These are phyloP conservation scores for Drosophila greeni DNA, from an alignment of 2,888 invertebrate genomes.

Conservation along the genomic window DNA sequence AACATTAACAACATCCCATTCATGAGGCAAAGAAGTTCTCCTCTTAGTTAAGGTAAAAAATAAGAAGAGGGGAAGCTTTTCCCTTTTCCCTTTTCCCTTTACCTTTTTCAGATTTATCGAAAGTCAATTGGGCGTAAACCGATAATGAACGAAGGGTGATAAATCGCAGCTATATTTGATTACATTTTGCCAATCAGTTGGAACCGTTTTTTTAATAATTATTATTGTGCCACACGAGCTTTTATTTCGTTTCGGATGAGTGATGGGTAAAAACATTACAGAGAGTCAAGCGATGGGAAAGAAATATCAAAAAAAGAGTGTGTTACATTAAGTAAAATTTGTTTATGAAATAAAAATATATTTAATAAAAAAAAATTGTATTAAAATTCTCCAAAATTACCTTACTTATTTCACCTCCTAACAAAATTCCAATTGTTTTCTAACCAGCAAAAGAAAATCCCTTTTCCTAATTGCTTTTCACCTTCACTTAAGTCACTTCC, in stretches of 20 bases:
- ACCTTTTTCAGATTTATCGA: conserved; percentile 14
- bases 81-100: not conserved
- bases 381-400: not conserved
- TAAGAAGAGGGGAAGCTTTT: not conserved
- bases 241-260: not conserved
- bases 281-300: not conserved
- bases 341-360: no score
- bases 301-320: not conserved
- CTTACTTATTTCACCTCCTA: not conserved
- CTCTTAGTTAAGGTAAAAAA: not conserved
- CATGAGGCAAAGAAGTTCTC: not conserved
- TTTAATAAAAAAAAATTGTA: no score
- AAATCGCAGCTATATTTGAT: conserved; percentile 6
- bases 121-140: conserved; percentile 26
- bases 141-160: conserved; percentile 22
- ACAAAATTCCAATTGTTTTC: not conserved
- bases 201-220: not conserved
- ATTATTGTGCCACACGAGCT: not conserved
- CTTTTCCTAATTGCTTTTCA: not conserved
- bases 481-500: not conserved
- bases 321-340: no score
- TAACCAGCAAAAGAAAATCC: not conserved
- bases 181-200: conserved; percentile 1
- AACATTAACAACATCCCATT: not conserved
- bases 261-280: not conserved